Percentiles rank a stretch among this genome's conserved stretches.
These are phyloP conservation scores for Tholera decimalis DNA, from an alignment of 2,888 invertebrate species.

Conservation along the genomic window DNA sequence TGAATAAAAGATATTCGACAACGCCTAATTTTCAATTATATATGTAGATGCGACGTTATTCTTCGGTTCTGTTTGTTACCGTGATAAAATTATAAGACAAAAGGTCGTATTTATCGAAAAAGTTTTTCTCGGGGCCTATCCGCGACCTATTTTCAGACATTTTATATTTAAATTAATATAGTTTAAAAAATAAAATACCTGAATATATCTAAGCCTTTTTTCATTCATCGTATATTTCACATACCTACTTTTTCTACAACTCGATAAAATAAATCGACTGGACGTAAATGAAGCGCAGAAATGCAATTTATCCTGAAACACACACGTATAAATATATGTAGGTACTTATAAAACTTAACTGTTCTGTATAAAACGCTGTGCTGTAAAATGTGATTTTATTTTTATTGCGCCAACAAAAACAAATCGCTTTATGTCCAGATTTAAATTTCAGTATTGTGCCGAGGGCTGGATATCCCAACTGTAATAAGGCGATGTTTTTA, in stretches of 20 bases:
- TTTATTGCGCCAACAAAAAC: constrained; percentile 85
- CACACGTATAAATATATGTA: constrained; percentile 59
- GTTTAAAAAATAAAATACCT: constrained; percentile 2
- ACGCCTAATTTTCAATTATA: constrained; percentile 47
- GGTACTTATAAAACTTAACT: constrained; percentile 74
- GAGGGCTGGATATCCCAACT: constrained; percentile 74
- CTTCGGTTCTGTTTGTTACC: constrained; percentile 45
- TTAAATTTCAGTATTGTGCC: constrained; percentile 83
- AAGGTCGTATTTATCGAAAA: constrained; percentile 13
- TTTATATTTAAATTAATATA: too few species aligned
- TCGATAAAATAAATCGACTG: constrained; percentile 12
- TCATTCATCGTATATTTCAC: not conserved
- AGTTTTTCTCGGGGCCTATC: not conserved
- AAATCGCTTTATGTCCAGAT: constrained; percentile 86
- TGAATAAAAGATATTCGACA: constrained; percentile 56
- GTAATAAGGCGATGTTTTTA: constrained; percentile 89
- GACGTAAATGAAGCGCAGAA: constrained; percentile 28
- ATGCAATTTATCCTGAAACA: constrained; percentile 49
- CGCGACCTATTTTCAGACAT: too few species aligned
- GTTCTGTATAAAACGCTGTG: constrained; percentile 74
- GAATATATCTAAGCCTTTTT: constrained; percentile 26
- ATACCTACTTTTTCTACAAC: constrained; percentile 23
- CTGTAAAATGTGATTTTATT: constrained; percentile 83
- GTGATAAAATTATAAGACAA: constrained; percentile 27
- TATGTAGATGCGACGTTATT: constrained; percentile 42